A percentile compares a stretch with the other conserved stretches of the same genome.
Evolutionary conservation across 2,113 vertebrate genomes (phyloP).

Genomic region (Vidua chalybeata): DNA sequence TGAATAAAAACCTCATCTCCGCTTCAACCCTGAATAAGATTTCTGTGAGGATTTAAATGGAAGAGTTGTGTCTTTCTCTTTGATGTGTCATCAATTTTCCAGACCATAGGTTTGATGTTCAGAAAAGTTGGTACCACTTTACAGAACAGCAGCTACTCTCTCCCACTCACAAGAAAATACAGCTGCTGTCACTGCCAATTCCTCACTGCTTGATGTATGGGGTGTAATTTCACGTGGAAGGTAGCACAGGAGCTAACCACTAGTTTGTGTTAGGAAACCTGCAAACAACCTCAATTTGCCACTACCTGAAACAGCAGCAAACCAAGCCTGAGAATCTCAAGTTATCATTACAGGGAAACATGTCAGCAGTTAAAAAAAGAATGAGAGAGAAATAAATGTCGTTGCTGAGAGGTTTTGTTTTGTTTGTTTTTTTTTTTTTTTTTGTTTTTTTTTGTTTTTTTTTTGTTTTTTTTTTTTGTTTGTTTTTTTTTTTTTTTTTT

Average conservation of each 20-base stretch:
- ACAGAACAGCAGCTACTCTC: not conserved
- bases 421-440: not conserved
- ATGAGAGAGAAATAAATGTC: not conserved
- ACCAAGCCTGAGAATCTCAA: not conserved
- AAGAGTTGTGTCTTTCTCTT: not conserved
- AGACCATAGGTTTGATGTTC: not conserved
- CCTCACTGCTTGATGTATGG: not conserved
- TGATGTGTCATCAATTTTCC: not conserved
- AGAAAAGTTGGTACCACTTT: not conserved
- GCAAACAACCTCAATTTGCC: not conserved
- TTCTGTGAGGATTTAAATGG: not conserved
- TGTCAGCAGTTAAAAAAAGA: not conserved
- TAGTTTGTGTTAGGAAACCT: not conserved
- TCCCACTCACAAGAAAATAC: not conserved
- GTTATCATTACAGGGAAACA: slow-evolving; percentile 9
- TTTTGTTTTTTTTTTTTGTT: no score
- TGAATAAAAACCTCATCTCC: not conserved
- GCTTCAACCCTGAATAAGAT: not conserved
- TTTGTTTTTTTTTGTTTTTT: no score
- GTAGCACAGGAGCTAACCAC: not conserved
- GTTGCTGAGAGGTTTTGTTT: not conserved
- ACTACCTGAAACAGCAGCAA: slow-evolving; percentile 5
- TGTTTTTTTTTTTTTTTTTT: no score
- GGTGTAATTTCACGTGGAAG: not conserved
- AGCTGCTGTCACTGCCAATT: not conserved